phyloP scores from a whole-genome alignment of 2,113 vertebrate genomes.

The Atrichornis clamosus region DNA sequence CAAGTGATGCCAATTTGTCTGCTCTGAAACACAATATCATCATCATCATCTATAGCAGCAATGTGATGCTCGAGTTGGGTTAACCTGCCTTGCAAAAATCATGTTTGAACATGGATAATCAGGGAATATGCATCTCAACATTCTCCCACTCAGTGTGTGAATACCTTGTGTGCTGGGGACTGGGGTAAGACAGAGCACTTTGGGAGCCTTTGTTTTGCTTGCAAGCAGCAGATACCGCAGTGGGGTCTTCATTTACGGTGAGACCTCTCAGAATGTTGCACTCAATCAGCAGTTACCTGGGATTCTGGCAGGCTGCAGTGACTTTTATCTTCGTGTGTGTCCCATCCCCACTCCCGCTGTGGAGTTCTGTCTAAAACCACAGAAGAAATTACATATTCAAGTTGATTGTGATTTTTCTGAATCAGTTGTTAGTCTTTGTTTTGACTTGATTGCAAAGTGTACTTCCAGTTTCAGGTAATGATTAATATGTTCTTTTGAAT shows the following conservation, averaged over 20 bases:
- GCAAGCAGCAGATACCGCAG: neutral
- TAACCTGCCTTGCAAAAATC: neutral
- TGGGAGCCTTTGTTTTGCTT: neutral
- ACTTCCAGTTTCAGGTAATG: neutral
- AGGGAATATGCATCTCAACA: neutral
- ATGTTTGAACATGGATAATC: neutral
- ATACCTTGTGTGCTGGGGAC: neutral
- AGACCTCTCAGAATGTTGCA: fast-evolving
- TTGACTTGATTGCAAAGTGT: neutral
- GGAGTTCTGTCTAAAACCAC: neutral
- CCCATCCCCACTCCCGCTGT: fast-evolving
- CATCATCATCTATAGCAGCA: neutral
- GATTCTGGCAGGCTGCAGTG: neutral
- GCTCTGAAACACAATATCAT: fast-evolving
- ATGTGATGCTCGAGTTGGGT: neutral
- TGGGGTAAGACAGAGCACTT: neutral
- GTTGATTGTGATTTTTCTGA: neutral
- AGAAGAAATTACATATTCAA: neutral
- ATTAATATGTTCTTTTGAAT: neutral
- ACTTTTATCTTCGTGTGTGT: neutral
- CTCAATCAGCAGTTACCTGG: neutral
- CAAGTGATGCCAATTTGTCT: neutral
- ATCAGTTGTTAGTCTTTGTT: neutral
- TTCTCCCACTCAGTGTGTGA: neutral
- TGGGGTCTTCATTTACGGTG: neutral